Percentiles rank a stretch among this genome's conserved stretches.
Conservation (phyloP, 2,888 invertebrate species). For the Drosophila atroscutellata region DNA sequence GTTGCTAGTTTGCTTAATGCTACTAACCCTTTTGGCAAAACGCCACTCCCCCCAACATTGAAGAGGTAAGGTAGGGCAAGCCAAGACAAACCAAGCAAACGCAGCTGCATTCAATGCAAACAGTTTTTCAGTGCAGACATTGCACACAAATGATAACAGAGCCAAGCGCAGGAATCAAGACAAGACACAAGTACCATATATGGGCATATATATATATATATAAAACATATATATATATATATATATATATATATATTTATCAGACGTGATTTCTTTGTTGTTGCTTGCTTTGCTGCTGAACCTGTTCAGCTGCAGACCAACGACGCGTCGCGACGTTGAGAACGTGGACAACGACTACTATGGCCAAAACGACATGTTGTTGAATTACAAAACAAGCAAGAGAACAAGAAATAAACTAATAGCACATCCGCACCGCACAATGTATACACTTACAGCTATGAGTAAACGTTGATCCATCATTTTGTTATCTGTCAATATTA, state of each 20-base stretch:
- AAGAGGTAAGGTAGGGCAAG: neutral
- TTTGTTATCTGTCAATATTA: neutral
- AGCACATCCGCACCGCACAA: conserved; percentile 36
- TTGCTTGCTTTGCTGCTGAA: conserved; percentile 52
- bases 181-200: conserved; percentile 44
- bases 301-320: conserved; percentile 65
- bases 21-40: conserved; percentile 48
- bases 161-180: conserved; percentile 64
- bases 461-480: neutral
- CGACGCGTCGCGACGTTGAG: conserved; percentile 33
- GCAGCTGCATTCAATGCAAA: conserved; percentile 37
- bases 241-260: conserved; percentile 51
- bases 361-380: conserved; percentile 68
- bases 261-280: conserved; percentile 70
- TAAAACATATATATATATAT: neutral
- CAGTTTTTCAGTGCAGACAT: conserved; percentile 41
- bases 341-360: conserved; percentile 62
- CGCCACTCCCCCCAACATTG: conserved; percentile 1
- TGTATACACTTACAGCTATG: conserved; percentile 20
- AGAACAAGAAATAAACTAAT: conserved; percentile 41
- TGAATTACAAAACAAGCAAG: conserved; percentile 68
- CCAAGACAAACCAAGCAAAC: conserved; percentile 13
- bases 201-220: conserved; percentile 9
- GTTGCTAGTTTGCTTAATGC: conserved; percentile 57
- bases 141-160: conserved; percentile 60